Base-by-base conservation (phyloP, 2,113 vertebrate genomes). In the Carettochelys insculpta region DNA sequence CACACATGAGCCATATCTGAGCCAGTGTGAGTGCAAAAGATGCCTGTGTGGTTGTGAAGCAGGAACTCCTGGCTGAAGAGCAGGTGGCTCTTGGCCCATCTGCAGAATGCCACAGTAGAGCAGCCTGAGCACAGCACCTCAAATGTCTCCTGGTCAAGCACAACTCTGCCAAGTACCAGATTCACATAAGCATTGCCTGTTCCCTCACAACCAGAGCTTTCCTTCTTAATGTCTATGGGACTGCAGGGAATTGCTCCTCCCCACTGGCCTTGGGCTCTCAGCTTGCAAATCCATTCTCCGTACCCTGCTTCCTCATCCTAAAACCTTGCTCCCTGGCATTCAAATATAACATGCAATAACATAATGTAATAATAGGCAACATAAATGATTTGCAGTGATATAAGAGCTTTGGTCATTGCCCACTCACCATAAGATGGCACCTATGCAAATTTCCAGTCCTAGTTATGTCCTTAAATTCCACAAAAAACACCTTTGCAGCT, bases 401-500 rank as follows among this genome's bases (percentile, higher is more conserved):
- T 20, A 34, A 68, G n/a, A 38, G 17, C 16, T 19, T 22, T 19
- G 34, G 61, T 38, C n/a, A 22, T n/a, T 68, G 19, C 19, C 61
- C 9, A 4, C 38, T n/a, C 61, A 22, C 19, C n/a, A 38, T 38
- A 68, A 68, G n/a, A 17, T 68, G 19, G 19, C 8, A 19, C 61
- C n/a, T 16, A 68, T n/a, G 38, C 61, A 38, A 38, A 38, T 65
- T 65, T 38, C 61, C 19, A 38, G 34, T 65, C 61, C 19, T 65
- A 20, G 16, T 9, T 68, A 11, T 38, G n/a, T 22, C n/a, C 38
- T n/a, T 68, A 80, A 84, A 91, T 90, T 83, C 77, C 76, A 91
- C 79, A 80, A 93, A n/a, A 95, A 93, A 91, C 38, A 90, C 53
- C 89, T 87, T 91, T 85, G 54, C 34, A 45, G 43, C 75, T 65